Evolutionary conservation across 2,888 invertebrate species (phyloP), one percentile per base, ranked within the genome.

Genomic region (Celastrina argiolus): DNA sequence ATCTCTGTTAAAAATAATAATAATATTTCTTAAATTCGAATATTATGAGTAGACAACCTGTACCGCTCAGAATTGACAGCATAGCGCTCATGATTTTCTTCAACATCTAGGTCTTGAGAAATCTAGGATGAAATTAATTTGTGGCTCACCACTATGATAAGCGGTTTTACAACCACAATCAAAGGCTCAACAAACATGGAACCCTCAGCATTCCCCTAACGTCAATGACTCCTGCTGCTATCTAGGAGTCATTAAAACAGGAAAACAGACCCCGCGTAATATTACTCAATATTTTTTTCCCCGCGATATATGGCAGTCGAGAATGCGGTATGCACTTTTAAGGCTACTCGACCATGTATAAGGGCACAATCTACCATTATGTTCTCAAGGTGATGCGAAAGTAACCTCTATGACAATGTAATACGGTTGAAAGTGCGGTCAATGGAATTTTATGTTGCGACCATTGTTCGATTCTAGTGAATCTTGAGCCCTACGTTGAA

Each of bases 291-390:
- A 69, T 56, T 67, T 68, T 69, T 59, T 71, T 81, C 82, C 81
- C 78, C 78, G 76, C 77, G 82, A 77, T 84, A 83, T 72, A 85
- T 82, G 76, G 79, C 74, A 75, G 78, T 75, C 74, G 79, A 83
- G 86, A 87, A 88, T 87, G 88, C 80, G 74, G 85, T 84, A 81
- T 87, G 87, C 87, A 87, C 89, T 88, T 89, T 87, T 88, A 89
- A 83, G 89, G 88, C 76, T 84, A 74, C 85, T 71, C 74, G 76
- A 75, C 79, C 78, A 74, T 75, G 75, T 73, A 78, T 77, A 74
- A 75, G 75, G 74, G 76, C 73, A 74, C 74, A 74, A 72, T 71
- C 74, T 71, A 63, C 66, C 69, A 67, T 61, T 56, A 22, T 58
- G 64, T 64, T 56, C n/a, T 66, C 26, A 28, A 51, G 10, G 16